Conservation (phyloP, 2,888 invertebrate genomes). For the Dryobotodes eremita region DNA sequence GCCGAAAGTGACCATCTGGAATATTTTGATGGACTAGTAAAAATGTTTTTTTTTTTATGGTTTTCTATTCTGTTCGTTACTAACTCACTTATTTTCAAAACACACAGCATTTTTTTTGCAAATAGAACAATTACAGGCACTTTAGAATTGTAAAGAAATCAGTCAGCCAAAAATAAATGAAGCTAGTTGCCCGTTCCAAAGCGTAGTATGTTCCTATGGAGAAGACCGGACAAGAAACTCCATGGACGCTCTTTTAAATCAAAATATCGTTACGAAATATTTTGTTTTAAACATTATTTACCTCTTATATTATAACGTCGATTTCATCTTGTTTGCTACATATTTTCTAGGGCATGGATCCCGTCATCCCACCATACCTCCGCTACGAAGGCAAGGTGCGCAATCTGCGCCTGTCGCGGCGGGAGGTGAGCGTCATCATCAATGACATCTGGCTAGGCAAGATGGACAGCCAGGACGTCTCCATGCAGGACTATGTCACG, state of each 20-base stretch:
- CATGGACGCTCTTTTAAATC: not conserved
- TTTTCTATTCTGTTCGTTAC: not conserved
- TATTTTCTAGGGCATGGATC: conserved; percentile 83
- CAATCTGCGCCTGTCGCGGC: conserved; percentile 87
- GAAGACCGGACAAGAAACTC: not conserved
- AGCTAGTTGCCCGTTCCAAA: not conserved
- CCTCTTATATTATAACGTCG: too few species aligned
- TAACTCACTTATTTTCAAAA: not conserved
- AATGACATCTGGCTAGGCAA: conserved; percentile 88
- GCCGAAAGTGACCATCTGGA: conserved; percentile 87
- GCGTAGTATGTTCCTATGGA: not conserved
- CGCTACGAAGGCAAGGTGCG: conserved; percentile 86
- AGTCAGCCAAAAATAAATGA: not conserved
- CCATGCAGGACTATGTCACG: conserved; percentile 87
- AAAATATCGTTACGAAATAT: not conserved
- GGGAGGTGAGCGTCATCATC: conserved; percentile 87
- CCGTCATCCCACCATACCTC: conserved; percentile 84
- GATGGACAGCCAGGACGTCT: conserved; percentile 66
- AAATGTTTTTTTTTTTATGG: conserved; percentile 11
- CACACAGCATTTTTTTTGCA: not conserved
- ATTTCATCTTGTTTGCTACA: not conserved
- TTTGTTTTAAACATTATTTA: not conserved
- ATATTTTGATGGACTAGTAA: conserved; percentile 87
- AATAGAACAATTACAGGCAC: not conserved
- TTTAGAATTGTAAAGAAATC: not conserved